A percentile compares a stretch with the other conserved stretches of the same genome.
These are phyloP conservation scores for Drosophila santomea DNA, from an alignment of 1,140 invertebrate genomes.

Conservation along the genomic window DNA sequence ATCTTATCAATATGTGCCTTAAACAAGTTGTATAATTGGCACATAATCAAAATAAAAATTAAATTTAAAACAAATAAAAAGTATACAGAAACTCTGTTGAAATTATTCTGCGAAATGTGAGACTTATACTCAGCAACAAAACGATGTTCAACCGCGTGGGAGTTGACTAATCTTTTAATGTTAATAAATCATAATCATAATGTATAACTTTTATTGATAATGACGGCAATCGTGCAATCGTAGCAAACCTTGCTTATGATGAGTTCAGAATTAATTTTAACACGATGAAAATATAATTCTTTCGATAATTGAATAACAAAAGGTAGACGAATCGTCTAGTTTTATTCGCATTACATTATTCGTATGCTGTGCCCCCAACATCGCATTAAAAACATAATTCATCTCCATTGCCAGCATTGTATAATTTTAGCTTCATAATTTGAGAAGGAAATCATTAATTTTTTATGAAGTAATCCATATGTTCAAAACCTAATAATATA, in stretches of 20 bases:
- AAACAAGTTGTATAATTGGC: constrained; percentile 27
- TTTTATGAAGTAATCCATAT: constrained; percentile 44
- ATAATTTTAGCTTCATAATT: constrained; percentile 28
- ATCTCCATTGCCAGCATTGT: constrained; percentile 37
- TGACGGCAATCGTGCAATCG: constrained; percentile 78
- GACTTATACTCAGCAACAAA: constrained; percentile 64
- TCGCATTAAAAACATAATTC: constrained; percentile 45
- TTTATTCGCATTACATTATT: constrained; percentile 36
- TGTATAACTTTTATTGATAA: constrained; percentile 44
- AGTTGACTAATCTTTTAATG: constrained; percentile 37
- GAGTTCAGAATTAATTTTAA: constrained; percentile 33
- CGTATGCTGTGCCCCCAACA: constrained; percentile 57
- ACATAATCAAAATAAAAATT: constrained; percentile 41
- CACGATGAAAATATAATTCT: constrained; percentile 25
- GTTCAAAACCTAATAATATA: constrained; percentile 42
- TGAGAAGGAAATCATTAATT: constrained; percentile 33
- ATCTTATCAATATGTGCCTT: constrained; percentile 65
- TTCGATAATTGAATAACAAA: constrained; percentile 42
- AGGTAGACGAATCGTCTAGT: constrained; percentile 32
- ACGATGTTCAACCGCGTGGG: constrained; percentile 11
- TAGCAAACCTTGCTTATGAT: constrained; percentile 63
- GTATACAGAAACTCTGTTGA: constrained; percentile 40
- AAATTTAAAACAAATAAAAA: constrained; percentile 26
- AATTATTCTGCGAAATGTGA: constrained; percentile 59
- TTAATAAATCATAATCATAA: constrained; percentile 43